Evolutionary conservation across 2,888 invertebrate genomes (phyloP).

Genomic region (Ganaspis brasiliensis): DNA sequence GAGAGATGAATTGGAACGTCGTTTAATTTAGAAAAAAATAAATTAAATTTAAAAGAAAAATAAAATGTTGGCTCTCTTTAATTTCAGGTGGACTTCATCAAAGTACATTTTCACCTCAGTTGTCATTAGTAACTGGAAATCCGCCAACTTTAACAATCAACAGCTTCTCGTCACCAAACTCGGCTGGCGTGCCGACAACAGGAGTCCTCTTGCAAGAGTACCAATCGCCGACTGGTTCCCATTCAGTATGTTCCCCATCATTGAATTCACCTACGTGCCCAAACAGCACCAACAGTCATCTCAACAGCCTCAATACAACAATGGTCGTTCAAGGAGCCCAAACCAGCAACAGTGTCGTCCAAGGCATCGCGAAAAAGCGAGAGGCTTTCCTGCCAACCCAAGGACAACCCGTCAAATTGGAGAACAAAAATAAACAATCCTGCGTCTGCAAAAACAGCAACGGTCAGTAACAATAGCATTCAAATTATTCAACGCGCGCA

Average conservation of each 20-base stretch:
- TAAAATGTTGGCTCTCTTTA: neutral
- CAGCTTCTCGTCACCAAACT: conserved; percentile 75
- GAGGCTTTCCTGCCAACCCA: conserved; percentile 75
- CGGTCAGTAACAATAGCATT: conserved; percentile 64
- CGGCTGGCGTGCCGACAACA: conserved; percentile 70
- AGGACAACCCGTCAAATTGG: conserved; percentile 77
- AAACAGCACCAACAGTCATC: conserved; percentile 65
- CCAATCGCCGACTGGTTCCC: conserved; percentile 82
- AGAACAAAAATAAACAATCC: conserved; percentile 75
- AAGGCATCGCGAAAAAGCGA: conserved; percentile 71
- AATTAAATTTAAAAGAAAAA: too few species aligned
- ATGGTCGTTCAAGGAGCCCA: conserved; percentile 71
- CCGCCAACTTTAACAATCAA: conserved; percentile 75
- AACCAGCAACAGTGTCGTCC: conserved; percentile 66
- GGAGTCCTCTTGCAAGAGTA: conserved; percentile 78
- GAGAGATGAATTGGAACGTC: too few species aligned
- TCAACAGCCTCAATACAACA: conserved; percentile 66
- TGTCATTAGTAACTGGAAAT: conserved; percentile 75
- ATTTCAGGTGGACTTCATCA: conserved; percentile 72
- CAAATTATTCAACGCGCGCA: conserved; percentile 24
- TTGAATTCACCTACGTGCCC: conserved; percentile 72
- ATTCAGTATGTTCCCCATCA: conserved; percentile 81
- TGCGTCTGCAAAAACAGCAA: conserved; percentile 76
- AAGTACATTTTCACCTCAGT: conserved; percentile 75
- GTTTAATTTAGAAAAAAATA: too few species aligned